Conservation (phyloP, 2,113 vertebrate species). For the Natator depressus region DNA sequence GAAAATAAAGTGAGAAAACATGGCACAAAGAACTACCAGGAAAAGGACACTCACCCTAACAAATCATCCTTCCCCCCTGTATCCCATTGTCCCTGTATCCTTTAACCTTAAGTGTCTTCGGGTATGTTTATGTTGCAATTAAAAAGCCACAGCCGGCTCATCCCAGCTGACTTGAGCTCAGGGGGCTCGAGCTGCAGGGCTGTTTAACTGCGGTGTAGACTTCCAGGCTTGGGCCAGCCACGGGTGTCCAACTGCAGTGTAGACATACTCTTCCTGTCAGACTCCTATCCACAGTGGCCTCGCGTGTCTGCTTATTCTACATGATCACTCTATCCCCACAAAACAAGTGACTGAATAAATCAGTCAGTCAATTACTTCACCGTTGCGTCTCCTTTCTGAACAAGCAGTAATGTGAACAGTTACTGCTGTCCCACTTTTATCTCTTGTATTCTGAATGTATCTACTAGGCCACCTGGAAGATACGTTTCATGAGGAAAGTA, state of each 20-base stretch:
- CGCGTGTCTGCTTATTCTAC: neutral
- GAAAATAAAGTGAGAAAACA: neutral
- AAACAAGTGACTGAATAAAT: neutral
- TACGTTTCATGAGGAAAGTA: neutral
- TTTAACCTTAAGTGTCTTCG: neutral
- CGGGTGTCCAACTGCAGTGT: neutral
- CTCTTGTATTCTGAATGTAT: neutral
- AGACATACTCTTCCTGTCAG: neutral
- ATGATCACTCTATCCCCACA: neutral
- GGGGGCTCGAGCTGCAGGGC: no score
- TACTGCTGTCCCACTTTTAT: neutral
- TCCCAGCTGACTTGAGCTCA: no score
- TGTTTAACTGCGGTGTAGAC: no score
- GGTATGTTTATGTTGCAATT: neutral
- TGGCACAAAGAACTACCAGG: neutral
- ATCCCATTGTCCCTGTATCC: neutral
- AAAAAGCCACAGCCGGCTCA: neutral
- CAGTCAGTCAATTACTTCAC: neutral
- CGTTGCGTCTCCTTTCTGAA: neutral
- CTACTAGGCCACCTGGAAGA: neutral
- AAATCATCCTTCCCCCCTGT: neutral
- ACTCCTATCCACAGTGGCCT: neutral
- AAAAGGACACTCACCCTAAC: neutral
- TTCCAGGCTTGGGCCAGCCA: no score
- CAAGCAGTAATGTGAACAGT: neutral